Evolutionary conservation across 2,797 vertebrate genomes (phyloP), one percentile per base, ranked within the genome.

Genomic region (Vespertilio murinus): DNA sequence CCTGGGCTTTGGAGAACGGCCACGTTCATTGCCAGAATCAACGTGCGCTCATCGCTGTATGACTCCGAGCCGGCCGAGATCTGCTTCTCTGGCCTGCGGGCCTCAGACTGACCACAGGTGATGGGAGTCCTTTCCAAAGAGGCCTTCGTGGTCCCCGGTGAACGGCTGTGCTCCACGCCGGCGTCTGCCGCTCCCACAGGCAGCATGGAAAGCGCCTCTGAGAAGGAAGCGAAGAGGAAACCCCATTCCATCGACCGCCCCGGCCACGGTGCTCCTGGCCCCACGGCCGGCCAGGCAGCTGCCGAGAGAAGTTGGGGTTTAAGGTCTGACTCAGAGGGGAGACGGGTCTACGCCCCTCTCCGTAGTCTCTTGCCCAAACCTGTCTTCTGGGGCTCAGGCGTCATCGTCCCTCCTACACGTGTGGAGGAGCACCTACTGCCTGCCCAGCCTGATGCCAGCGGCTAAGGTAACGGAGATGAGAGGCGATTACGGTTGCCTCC

Each of bases 31-130:
- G 65, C 93, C 74, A 75, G 77, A 89, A 93, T 84, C 84, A 70
- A 79, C 90, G 8, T 61, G 71, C 30, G 23, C 61, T 42, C 47
- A 52, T 47, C 35, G 35, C 14, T 9, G 18, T 25, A 47, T 28
- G 23, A 30, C 30, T 56, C n/a, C 0, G 2, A 74, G 69, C 80
- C 86, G 71, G 49, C 87, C 4, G 65, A 74, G 89, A 25, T 40
- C 87, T 5, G 17, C 91, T 73, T 69, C 80, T 73, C 1, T 33
- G 90, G 49, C 64, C 84, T 7, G 54, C 9, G 20, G 67, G 65
- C 73, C n/a, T 91, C 84, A 35, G 49, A 73, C 4, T 78, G 89
- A 92, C 82, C 92, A 30, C 74, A 91, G 80, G 78, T 78, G 54
- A 84, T 45, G 40, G 64, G 61, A 77, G 38, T 61, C 30, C 16